Percentiles rank a stretch among this genome's conserved stretches.
Evolutionary conservation across 2,113 vertebrate genomes (phyloP).

Genomic region (Pipa parva): DNA sequence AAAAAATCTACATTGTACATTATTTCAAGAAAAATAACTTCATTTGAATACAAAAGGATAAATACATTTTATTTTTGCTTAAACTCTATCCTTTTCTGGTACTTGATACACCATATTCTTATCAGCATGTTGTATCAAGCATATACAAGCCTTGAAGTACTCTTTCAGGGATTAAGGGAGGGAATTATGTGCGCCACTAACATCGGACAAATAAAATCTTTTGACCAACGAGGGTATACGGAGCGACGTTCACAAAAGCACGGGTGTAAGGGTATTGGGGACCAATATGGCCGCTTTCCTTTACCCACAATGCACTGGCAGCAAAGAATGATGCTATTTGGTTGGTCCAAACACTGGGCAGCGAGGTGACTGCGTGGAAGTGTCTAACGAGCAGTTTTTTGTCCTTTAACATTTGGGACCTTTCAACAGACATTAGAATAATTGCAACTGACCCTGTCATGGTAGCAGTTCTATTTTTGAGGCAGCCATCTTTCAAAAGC

Average conservation of each 20-base stretch:
- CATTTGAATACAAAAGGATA: slow-evolving; percentile 97
- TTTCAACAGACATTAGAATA: slow-evolving; percentile 11
- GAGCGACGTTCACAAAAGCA: slow-evolving; percentile 93
- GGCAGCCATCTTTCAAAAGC: slow-evolving; percentile 38
- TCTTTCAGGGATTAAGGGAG: slow-evolving; percentile 54
- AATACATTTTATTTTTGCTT: slow-evolving; percentile 77
- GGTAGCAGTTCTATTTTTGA: slow-evolving; percentile 23
- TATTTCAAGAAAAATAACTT: slow-evolving; percentile 92
- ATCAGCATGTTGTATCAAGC: slow-evolving; percentile 59
- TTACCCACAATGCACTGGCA: slow-evolving; percentile 88
- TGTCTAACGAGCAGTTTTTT: slow-evolving; percentile 46
- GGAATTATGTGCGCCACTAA: slow-evolving; percentile 88
- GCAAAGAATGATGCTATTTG: slow-evolving; percentile 77
- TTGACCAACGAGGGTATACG: slow-evolving; percentile 86
- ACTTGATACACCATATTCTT: slow-evolving; percentile 65
- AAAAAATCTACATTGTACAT: slow-evolving; percentile 90
- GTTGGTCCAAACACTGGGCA: slow-evolving; percentile 61
- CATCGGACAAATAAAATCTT: slow-evolving; percentile 86
- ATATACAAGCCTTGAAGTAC: slow-evolving; percentile 67
- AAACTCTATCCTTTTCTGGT: slow-evolving; percentile 71
- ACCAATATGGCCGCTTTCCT: slow-evolving; percentile 81
- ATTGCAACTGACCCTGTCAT: slow-evolving; percentile 12
- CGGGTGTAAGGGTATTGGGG: slow-evolving; percentile 69
- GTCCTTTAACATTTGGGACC: slow-evolving; percentile 20
- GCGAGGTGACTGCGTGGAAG: slow-evolving; percentile 53